These are phyloP conservation scores for Maniola hyperantus DNA, from an alignment of 2,888 invertebrate genomes.

Conservation along the genomic window DNA sequence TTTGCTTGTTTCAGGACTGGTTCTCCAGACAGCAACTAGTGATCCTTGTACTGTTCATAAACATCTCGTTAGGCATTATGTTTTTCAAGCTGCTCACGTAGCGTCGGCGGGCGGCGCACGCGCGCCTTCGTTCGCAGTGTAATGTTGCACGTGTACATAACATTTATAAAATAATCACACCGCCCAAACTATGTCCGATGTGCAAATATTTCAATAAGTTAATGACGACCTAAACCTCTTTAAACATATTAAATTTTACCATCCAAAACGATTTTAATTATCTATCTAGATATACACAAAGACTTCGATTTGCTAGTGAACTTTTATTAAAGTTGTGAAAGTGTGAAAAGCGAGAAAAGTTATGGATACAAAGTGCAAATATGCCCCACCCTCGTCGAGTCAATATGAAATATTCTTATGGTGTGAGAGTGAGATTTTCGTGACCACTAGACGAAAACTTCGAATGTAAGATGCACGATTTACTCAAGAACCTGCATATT, in stretches of 20 bases:
- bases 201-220: constrained; percentile 52
- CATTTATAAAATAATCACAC: constrained; percentile 51
- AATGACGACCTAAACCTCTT: constrained; percentile 52
- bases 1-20: constrained; percentile 90
- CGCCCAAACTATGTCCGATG: constrained; percentile 59
- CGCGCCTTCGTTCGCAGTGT: constrained; percentile 58
- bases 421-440: constrained; percentile 68
- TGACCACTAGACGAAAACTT: constrained; percentile 61
- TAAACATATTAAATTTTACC: constrained; percentile 37
- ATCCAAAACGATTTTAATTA: constrained; percentile 55
- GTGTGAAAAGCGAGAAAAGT: constrained; percentile 62
- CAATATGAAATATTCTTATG: constrained; percentile 51
- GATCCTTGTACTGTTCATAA: constrained; percentile 95
- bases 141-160: constrained; percentile 62
- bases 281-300: constrained; percentile 63
- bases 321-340: constrained; percentile 70
- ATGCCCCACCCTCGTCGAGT: constrained; percentile 60
- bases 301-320: constrained; percentile 76
- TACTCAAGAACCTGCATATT: constrained; percentile 75
- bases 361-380: constrained; percentile 56
- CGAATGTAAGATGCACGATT: constrained; percentile 65
- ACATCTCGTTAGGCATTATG: constrained; percentile 96
- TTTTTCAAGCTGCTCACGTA: constrained; percentile 98
- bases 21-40: constrained; percentile 97
- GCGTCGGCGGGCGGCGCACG: constrained; percentile 83